Conservation (phyloP, 2,888 invertebrate species). For the Germaria angustata region DNA sequence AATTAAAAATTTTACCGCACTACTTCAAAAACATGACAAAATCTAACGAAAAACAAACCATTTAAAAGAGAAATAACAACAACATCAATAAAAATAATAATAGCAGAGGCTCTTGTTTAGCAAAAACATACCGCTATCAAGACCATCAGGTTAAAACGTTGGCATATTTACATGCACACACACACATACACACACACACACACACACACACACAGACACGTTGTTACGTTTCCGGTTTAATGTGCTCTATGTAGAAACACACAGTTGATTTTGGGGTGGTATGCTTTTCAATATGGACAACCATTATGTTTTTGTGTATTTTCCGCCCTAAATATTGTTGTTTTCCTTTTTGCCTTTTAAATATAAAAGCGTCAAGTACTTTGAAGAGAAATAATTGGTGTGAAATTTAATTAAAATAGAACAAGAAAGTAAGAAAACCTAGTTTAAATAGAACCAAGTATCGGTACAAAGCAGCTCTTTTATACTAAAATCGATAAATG, state of each 20-base stretch:
- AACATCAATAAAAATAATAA: slow-evolving; percentile 18
- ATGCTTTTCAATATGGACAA: not conserved
- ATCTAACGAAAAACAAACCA: slow-evolving; percentile 19
- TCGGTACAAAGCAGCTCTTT: too few species aligned
- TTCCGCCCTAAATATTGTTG: slow-evolving; percentile 14
- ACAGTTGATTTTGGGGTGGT: not conserved
- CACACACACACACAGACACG: too few species aligned
- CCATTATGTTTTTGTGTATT: not conserved
- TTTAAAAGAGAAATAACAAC: not conserved
- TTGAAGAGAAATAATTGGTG: slow-evolving; percentile 7
- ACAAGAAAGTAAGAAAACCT: not conserved
- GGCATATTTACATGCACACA: not conserved
- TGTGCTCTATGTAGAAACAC: not conserved
- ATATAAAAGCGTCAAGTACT: not conserved
- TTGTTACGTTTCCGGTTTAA: too few species aligned
- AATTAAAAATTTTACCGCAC: slow-evolving; percentile 64
- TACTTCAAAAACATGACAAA: slow-evolving; percentile 58
- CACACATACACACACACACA: not conserved
- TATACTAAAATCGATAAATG: too few species aligned
- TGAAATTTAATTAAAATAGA: slow-evolving; percentile 37
- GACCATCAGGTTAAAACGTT: not conserved
- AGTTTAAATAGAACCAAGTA: not conserved
- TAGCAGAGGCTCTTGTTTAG: not conserved
- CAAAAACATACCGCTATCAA: slow-evolving; percentile 19
- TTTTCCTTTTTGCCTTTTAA: too few species aligned